Evolutionary conservation across 2,888 invertebrate species (phyloP).

Genomic region (Eupeodes latifasciatus): DNA sequence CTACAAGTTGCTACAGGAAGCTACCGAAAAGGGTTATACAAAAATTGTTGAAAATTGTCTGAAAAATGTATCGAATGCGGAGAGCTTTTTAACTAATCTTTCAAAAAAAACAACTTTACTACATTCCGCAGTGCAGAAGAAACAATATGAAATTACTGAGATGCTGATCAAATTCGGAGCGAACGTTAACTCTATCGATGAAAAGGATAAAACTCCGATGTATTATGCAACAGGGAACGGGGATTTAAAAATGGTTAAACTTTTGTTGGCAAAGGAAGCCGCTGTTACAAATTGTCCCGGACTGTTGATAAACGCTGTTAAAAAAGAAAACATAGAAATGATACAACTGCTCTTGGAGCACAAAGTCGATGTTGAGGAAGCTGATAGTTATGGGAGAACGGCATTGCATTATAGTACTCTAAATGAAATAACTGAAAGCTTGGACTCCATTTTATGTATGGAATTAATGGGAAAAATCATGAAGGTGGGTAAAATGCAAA

Average conservation of each 20-base stretch:
- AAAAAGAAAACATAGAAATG: background rate
- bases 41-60: constrained; percentile 57
- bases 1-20: background rate
- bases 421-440: background rate
- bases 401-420: constrained; percentile 14
- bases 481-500: background rate
- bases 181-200: constrained; percentile 42
- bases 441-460: background rate
- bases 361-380: constrained; percentile 8
- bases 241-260: constrained; percentile 37
- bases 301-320: constrained; percentile 4
- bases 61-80: background rate
- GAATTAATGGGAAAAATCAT: background rate
- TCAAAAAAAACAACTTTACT: background rate
- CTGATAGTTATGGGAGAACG: background rate
- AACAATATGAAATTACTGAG: background rate
- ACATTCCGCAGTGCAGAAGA: background rate
- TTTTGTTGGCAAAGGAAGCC: constrained; percentile 47
- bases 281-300: constrained; percentile 1
- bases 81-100: background rate
- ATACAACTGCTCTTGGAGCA: background rate
- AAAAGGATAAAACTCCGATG: constrained; percentile 18
- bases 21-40: constrained; percentile 6
- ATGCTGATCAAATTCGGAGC: constrained; percentile 56
- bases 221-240: constrained; percentile 46